Conservation (phyloP, 2,888 invertebrate genomes). For the Nasonia oneida region DNA sequence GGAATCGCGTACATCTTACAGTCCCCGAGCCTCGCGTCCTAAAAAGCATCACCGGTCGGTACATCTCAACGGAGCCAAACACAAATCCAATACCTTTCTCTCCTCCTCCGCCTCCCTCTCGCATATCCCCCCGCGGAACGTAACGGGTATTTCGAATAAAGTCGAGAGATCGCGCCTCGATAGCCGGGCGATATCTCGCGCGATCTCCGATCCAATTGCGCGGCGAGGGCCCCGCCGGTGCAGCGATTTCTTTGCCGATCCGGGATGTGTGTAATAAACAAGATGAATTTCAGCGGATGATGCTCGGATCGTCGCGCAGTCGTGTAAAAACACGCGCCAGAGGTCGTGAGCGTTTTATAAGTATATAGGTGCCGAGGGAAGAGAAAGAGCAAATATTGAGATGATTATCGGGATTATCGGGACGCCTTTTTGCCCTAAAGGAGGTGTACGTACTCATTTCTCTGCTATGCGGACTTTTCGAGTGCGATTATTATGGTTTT, state of each 20-base stretch:
- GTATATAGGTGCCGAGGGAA: neutral
- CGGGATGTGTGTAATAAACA: conserved; percentile 37
- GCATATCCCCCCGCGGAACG: conserved; percentile 33
- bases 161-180: conserved; percentile 38
- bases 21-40: neutral
- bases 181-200: conserved; percentile 48
- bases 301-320: neutral
- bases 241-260: conserved; percentile 17
- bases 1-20: neutral
- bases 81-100: neutral
- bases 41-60: neutral
- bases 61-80: neutral
- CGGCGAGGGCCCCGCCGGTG: neutral
- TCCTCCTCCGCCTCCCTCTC: conserved; percentile 1
- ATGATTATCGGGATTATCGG: conserved; percentile 55
- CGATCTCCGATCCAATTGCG: conserved; percentile 36
- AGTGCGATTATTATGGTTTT: conserved; percentile 23
- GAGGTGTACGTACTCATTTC: neutral
- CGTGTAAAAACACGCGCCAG: neutral
- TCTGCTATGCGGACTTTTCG: neutral
- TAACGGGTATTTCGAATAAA: conserved; percentile 50
- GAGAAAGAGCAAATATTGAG: conserved; percentile 56
- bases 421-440: neutral
- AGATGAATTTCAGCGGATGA: conserved; percentile 50
- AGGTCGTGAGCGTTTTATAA: conserved; percentile 13